These are phyloP conservation scores for Clarias gariepinus DNA, from an alignment of 2,113 vertebrate genomes.

Conservation along the genomic window DNA sequence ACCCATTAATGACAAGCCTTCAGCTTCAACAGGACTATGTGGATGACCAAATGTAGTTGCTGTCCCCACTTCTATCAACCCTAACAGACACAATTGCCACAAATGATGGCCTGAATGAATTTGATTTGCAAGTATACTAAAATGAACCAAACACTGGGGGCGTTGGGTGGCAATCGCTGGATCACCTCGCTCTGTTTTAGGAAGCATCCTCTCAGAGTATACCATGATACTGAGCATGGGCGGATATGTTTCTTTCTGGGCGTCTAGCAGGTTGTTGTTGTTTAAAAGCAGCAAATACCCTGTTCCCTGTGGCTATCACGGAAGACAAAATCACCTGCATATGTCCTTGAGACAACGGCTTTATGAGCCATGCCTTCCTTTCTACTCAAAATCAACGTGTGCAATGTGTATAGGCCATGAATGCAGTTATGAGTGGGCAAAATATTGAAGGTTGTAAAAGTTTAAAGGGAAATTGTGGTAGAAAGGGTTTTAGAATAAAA, in stretches of 20 bases:
- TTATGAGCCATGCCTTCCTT: not conserved
- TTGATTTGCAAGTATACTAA: not conserved
- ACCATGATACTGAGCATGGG: not conserved
- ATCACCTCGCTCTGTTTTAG: not conserved
- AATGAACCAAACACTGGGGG: not conserved
- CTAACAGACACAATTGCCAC: not conserved
- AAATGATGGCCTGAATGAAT: not conserved
- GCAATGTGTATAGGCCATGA: not conserved
- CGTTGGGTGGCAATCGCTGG: not conserved
- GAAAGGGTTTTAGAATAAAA: not conserved
- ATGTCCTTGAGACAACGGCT: not conserved
- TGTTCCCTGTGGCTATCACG: not conserved
- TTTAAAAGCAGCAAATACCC: not conserved
- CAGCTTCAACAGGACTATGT: not conserved
- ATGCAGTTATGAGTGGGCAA: not conserved
- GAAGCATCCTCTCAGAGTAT: not conserved
- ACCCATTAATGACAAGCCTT: not conserved
- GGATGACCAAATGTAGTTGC: not conserved
- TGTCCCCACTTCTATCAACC: not conserved
- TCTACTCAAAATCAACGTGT: not conserved
- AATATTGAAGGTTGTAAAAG: not conserved
- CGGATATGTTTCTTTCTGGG: not conserved
- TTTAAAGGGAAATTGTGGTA: not conserved
- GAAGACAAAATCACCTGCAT: not conserved
- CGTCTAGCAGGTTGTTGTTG: not conserved